Evolutionary conservation across 2,113 vertebrate species (phyloP), one percentile per base, ranked within the genome.

Genomic region (Chaetodon auriga): DNA sequence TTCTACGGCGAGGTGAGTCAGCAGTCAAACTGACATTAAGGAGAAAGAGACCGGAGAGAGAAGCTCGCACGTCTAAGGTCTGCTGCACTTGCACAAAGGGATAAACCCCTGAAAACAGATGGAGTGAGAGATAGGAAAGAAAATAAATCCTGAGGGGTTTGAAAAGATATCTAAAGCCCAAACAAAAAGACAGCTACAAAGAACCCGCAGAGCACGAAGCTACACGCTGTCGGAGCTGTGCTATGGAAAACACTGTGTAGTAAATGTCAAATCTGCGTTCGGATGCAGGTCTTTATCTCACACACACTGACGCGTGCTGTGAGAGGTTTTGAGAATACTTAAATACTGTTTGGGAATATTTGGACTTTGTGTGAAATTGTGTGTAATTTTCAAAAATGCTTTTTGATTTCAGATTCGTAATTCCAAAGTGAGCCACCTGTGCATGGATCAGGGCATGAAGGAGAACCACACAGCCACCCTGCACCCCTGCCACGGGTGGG

Each of bases 381-480:
- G 7, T 19, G 6, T 18, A 10, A 51, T 45, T 45, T 66, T 61
- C 23, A 15, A 60, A 30, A 0, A 35, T 0, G 2, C 23, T 25
- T 23, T 48, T 21, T 36, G 2, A 0, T 88, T 41, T 71, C 60
- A 99, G 98, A 96, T 99, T 49, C 96, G 97, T 60, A 99, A 97
- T 94, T 96, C 96, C 85, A 97, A 98, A 81, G 97, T 95, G 0
- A 97, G 95, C 88, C 97, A 99, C 0, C 95, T 99, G 75, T 99
- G 98, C 84, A 90, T 99, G 86, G 98, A 99, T 93, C 98, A 99
- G 93, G 98, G 98, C 1, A 93, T 96, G 0, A 96, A 96, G 91
- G 98, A 98, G 93, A 99, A 99, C 93, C 97, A 99, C 94, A 99
- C 97, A 0, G 97, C 97, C 35, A 99, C 96, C 6, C 65, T 99